Evolutionary conservation across 1,140 invertebrate genomes (phyloP).

Genomic region (Oscheius sp.): DNA sequence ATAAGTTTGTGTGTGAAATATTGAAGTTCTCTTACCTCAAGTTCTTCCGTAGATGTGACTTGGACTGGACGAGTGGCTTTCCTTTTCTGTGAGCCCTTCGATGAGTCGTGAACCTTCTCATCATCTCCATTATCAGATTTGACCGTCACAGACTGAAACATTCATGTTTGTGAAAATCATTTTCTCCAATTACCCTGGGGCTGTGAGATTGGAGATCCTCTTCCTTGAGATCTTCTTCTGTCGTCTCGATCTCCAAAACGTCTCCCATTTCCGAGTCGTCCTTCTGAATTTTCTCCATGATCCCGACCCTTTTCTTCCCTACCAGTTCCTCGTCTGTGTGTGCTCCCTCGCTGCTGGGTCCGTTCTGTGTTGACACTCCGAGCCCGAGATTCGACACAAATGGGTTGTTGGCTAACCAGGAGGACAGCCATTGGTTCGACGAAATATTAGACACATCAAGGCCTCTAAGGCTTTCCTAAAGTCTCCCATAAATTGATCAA

Average conservation of each 20-base stretch:
- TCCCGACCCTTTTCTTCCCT: not conserved
- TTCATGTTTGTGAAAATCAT: not conserved
- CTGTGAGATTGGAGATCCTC: slow-evolving; percentile 23
- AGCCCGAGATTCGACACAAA: slow-evolving; percentile 7
- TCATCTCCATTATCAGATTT: slow-evolving; percentile 14
- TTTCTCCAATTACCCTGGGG: slow-evolving; percentile 1
- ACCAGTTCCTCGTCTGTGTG: not conserved
- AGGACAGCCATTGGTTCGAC: slow-evolving; percentile 23
- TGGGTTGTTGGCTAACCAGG: slow-evolving; percentile 43
- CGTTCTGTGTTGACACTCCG: not conserved
- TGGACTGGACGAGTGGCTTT: slow-evolving; percentile 11
- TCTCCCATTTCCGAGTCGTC: slow-evolving; percentile 15
- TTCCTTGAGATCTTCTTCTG: slow-evolving; percentile 34
- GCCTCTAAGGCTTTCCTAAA: not conserved
- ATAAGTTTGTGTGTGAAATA: too few species aligned
- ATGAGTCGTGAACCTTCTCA: not conserved
- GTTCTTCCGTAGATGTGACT: slow-evolving; percentile 14
- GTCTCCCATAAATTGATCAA: not conserved
- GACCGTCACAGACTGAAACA: slow-evolving; percentile 16
- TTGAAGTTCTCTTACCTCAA: not conserved
- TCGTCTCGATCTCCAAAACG: slow-evolving; percentile 26
- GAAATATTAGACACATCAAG: not conserved
- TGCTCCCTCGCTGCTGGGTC: not conserved
- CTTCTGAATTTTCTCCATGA: not conserved
- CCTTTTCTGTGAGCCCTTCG: slow-evolving; percentile 4